Evolutionary conservation across 1,140 invertebrate genomes (phyloP), one percentile per base, ranked within the genome.

Genomic region (Drosophila azteca): DNA sequence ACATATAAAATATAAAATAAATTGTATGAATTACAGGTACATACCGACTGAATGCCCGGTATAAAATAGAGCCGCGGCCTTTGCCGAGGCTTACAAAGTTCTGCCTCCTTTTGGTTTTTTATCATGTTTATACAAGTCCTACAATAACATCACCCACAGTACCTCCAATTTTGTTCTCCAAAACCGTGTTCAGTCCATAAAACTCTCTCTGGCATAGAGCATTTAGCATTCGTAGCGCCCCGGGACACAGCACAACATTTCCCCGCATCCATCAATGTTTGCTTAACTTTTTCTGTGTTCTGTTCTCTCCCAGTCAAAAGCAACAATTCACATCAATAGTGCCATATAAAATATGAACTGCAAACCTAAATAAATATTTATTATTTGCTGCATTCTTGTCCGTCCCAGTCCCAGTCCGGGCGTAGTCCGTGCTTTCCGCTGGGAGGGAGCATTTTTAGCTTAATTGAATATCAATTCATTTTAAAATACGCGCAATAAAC

Each of bases 381-480:
- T 87, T 87, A 62, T 87, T 87, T 78, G 74, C 74, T 59, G 51
- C 64, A 49, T 69, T 74, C 58, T 49, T 68, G 44, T 70, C 48
- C 22, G 26, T 44, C 20, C 46, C 22, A 1, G 17, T 39, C 17
- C 39, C 13, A 20, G 46, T 29, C 15, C 44, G 17, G n/a, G 41
- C 49, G 53, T 22, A 20, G 17, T 20, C 17, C 17, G 17, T 0
- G 17, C 17, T 20, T 20, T 20, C 17, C 17, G 17, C 17, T 20
- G 17, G 17, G 17, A 20, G 17, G 29, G 46, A 41, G 58, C 24
- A 58, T 66, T 49, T 63, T 76, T 88, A 85, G 79, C 78, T 76
- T 87, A 88, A 87, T 87, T 87, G 83, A 87, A 87, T 87, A 88
- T 82, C 82, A 88, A 88, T 87, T 87, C 82, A 79, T 88, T 87